Evolutionary conservation across 2,113 vertebrate species (phyloP).

Genomic region (Gallinago media): DNA sequence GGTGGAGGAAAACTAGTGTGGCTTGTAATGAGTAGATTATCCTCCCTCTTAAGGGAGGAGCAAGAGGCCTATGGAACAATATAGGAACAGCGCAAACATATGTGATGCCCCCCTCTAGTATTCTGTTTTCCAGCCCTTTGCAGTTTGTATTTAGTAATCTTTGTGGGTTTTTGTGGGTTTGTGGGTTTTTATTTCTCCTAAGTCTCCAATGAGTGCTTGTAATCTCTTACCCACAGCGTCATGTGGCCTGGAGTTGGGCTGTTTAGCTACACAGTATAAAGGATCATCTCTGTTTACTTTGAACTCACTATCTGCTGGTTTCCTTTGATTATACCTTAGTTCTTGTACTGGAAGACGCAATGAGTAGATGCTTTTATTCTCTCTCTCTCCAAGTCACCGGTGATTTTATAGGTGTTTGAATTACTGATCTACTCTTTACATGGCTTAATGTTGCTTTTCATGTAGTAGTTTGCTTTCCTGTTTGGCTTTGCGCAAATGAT

Average conservation of each 20-base stretch:
- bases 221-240: not conserved
- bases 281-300: not conserved
- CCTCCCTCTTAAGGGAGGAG: not conserved
- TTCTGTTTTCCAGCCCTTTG: not conserved
- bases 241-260: not conserved
- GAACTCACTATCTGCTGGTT: not conserved
- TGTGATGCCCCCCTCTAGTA: not conserved
- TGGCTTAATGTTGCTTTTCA: not conserved
- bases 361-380: not conserved
- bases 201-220: not conserved
- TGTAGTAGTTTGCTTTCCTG: not conserved
- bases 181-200: not conserved
- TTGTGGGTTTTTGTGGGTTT: not conserved
- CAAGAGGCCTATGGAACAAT: not conserved
- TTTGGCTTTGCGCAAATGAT: not conserved
- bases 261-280: not conserved
- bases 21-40: not conserved
- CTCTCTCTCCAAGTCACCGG: not conserved
- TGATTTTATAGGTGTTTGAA: not conserved
- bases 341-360: not conserved
- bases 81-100: not conserved
- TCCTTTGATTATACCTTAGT: not conserved
- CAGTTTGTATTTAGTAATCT: not conserved
- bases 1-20: not conserved
- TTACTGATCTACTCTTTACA: not conserved